Evolutionary conservation across 2,888 invertebrate species (phyloP).

Genomic region (Orthonychiurus folsomi): DNA sequence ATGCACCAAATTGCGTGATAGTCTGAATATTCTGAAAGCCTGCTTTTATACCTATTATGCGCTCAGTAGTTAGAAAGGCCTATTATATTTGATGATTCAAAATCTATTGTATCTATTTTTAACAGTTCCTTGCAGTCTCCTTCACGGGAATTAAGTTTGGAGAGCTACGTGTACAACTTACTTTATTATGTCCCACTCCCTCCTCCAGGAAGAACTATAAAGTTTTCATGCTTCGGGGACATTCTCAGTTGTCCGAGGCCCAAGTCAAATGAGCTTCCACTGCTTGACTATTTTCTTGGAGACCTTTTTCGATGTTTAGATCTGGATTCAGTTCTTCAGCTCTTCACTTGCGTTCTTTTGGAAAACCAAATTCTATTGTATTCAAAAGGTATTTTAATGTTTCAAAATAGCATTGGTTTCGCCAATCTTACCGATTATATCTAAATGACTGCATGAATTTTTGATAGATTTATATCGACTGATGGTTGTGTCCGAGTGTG

Average conservation of each 20-base stretch:
- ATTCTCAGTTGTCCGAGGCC: constrained; percentile 47
- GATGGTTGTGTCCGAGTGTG: constrained; percentile 93
- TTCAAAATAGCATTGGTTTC: not conserved
- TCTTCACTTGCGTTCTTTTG: constrained; percentile 87
- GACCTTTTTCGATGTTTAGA: constrained; percentile 81
- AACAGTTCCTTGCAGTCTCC: constrained; percentile 22
- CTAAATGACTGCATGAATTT: constrained; percentile 7
- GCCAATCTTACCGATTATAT: not conserved
- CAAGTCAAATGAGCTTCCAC: constrained; percentile 73
- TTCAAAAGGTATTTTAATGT: constrained; percentile 60
- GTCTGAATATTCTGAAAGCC: no score
- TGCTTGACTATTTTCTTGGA: constrained; percentile 85
- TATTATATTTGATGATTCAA: constrained; percentile 1
- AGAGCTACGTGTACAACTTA: constrained; percentile 90
- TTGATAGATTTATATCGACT: constrained; percentile 78
- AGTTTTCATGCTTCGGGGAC: constrained; percentile 50
- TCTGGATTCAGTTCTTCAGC: constrained; percentile 81
- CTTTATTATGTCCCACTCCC: constrained; percentile 89
- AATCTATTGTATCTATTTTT: constrained; percentile 21
- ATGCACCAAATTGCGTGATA: no score
- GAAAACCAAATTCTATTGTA: constrained; percentile 94
- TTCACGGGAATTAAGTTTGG: constrained; percentile 49
- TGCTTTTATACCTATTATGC: no score
- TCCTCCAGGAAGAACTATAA: constrained; percentile 74
- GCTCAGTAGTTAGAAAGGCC: not conserved